Base-by-base conservation (phyloP, 53 echinoderm and acorn worm genomes). In the Henricia sp. region DNA sequence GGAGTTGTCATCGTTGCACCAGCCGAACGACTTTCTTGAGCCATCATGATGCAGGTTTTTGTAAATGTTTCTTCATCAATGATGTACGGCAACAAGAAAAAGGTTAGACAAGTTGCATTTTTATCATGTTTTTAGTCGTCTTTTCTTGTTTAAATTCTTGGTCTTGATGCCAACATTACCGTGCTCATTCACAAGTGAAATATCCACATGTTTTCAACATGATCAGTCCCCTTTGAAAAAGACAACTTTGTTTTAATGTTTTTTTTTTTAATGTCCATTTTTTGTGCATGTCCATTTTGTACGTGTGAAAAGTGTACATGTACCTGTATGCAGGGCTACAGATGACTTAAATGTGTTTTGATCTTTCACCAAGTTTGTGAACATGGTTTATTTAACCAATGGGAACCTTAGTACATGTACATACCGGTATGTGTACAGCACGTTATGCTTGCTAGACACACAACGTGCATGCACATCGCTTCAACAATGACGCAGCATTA, bases 31-130 rank as follows among this genome's bases (percentile, higher is more conserved):
- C 8, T 60, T 60, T 30, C 40, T 40, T 40, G 9, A 25, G n/a
- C 1, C 25, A 43, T 62, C 73, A 54, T 62, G 83, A 94, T 94
- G 95, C 91, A 91, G 56, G 95, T 94, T 35, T 91, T 89, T 62
- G 91, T 91, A 24, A 94, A 94, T 83, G 95, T 94, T 2, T 94
- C 95, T 19, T 85, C 95, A 3, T 85, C 91, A 12, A 72, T 94
- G 80, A 86, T 91, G 62, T 89, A 89, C 56, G 84, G 70, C 21
- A 91, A 86, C 58, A 87, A 91, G 60, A 94, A 94, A 34, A 70
- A 70, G 70, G 70, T 70, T 26, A 3, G 67, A 17, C 13, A 23
- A 13, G 37, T 38, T 37, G 13, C 13, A n/a, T 13, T 59, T 27
- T 36, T 6, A 20, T 67, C 6, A 5, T 67, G 23, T 14, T 67